phyloP scores from a whole-genome alignment of 2,113 vertebrate genomes.

The Carassius carassius region DNA sequence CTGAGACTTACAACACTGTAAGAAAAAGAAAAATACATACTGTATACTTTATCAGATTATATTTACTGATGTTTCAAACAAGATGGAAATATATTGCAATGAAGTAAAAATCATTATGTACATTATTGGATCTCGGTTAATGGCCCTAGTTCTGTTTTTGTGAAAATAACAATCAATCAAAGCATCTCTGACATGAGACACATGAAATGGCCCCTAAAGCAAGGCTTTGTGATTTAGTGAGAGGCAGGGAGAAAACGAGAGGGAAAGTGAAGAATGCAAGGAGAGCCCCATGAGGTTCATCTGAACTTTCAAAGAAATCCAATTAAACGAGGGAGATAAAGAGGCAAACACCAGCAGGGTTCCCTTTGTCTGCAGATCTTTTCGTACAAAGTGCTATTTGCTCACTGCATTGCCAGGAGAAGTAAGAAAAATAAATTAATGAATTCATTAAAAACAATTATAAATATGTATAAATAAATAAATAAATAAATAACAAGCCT shows the following conservation, averaged over 20 bases:
- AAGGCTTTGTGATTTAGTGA: conserved; percentile 52
- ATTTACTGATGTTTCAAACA: neutral
- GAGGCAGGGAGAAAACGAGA: conserved; percentile 48
- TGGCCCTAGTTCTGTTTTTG: conserved; percentile 15
- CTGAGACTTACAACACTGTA: neutral
- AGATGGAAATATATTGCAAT: conserved; percentile 5
- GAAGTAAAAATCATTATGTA: conserved; percentile 18
- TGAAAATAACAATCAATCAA: conserved; percentile 52
- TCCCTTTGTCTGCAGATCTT: conserved; percentile 54
- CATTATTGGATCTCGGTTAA: conserved; percentile 11
- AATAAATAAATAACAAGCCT: conserved; percentile 11
- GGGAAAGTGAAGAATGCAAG: conserved; percentile 56
- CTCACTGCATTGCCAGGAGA: conserved; percentile 50
- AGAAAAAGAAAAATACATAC: neutral
- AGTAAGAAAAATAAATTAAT: conserved; percentile 38
- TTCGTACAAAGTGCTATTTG: conserved; percentile 54
- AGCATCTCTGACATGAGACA: conserved; percentile 47
- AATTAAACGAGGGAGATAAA: conserved; percentile 64
- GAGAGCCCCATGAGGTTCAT: conserved; percentile 58
- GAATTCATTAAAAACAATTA: conserved; percentile 13
- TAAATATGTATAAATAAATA: conserved; percentile 28
- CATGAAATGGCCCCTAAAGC: conserved; percentile 51
- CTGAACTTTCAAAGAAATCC: conserved; percentile 69
- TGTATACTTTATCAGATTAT: conserved; percentile 6
- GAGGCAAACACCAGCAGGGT: conserved; percentile 57